These are phyloP conservation scores for Ceratosolen solmsi DNA, from an alignment of 1,140 invertebrate species.

Conservation along the genomic window DNA sequence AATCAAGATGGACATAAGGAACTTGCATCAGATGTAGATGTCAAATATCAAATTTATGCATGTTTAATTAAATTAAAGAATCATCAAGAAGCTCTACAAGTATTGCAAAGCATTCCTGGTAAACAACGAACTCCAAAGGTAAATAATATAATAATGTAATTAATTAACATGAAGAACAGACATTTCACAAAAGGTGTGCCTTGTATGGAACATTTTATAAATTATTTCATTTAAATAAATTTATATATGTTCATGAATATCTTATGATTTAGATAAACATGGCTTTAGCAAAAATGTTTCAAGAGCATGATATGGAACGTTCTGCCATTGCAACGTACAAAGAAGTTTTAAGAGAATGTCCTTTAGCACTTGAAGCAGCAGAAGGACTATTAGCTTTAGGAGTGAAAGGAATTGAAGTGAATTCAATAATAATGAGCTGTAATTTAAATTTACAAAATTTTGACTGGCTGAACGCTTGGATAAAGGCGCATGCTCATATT, in stretches of 20 bases:
- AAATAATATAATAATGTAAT: slow-evolving; percentile 10
- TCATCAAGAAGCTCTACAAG: slow-evolving; percentile 76
- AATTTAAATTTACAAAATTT: slow-evolving; percentile 68
- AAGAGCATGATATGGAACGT: slow-evolving; percentile 81
- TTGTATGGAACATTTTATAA: slow-evolving; percentile 31
- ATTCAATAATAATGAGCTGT: slow-evolving; percentile 78
- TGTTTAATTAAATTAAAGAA: slow-evolving; percentile 81
- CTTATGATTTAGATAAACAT: slow-evolving; percentile 74
- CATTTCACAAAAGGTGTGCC: slow-evolving; percentile 42
- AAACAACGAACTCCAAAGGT: slow-evolving; percentile 81
- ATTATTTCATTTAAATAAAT: background rate
- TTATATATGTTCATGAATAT: slow-evolving; percentile 24
- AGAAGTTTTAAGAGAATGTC: slow-evolving; percentile 84
- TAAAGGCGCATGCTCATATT: slow-evolving; percentile 80
- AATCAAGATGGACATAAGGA: slow-evolving; percentile 72
- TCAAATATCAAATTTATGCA: slow-evolving; percentile 84
- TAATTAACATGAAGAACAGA: background rate
- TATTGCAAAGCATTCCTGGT: slow-evolving; percentile 80
- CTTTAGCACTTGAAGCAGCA: slow-evolving; percentile 81
- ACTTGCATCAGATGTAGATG: slow-evolving; percentile 77
- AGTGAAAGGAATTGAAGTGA: slow-evolving; percentile 81
- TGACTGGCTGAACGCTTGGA: slow-evolving; percentile 80
- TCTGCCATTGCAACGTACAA: slow-evolving; percentile 83
- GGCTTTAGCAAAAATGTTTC: slow-evolving; percentile 82
- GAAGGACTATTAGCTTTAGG: slow-evolving; percentile 80